A percentile compares a stretch with the other conserved stretches of the same genome.
These are phyloP conservation scores for Orthosia gothica DNA, from an alignment of 2,888 invertebrate species.

Conservation along the genomic window DNA sequence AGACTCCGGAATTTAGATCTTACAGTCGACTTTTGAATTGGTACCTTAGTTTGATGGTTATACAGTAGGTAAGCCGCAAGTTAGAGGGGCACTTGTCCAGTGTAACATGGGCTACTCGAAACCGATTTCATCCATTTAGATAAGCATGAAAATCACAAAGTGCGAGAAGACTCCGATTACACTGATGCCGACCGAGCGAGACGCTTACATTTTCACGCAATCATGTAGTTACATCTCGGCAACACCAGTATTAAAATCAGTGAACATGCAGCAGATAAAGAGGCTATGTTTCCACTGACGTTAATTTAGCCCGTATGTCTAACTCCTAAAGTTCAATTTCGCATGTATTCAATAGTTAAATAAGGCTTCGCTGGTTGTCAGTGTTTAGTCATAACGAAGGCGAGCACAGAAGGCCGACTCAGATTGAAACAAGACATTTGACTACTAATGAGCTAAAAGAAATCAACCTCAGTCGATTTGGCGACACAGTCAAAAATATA, in stretches of 20 bases:
- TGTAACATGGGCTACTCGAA: too few relatives aligned
- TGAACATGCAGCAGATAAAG: constrained; percentile 52
- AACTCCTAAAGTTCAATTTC: constrained; percentile 14
- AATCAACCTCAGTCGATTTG: neutral
- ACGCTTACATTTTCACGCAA: constrained; percentile 53
- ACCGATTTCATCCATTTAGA: constrained; percentile 14
- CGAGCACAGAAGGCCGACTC: constrained; percentile 23
- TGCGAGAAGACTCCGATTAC: constrained; percentile 26
- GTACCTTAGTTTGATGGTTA: neutral
- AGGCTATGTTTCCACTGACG: constrained; percentile 17
- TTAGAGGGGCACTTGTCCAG: too few relatives aligned
- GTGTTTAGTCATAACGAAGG: constrained; percentile 30
- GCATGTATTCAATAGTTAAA: constrained; percentile 3
- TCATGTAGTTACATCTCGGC: constrained; percentile 59
- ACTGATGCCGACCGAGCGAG: constrained; percentile 23
- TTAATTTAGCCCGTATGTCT: constrained; percentile 15
- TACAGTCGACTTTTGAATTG: too few relatives aligned
- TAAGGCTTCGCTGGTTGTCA: constrained; percentile 46
- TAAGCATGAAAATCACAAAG: constrained; percentile 16
- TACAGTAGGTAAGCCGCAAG: too few relatives aligned
- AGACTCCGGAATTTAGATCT: too few relatives aligned
- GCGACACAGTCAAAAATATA: too few relatives aligned
- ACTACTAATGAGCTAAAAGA: neutral
- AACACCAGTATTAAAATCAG: constrained; percentile 59
- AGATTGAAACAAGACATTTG: neutral